Evolutionary conservation across 2,888 invertebrate genomes (phyloP).

Genomic region (Branchipolynoe longqiensis): DNA sequence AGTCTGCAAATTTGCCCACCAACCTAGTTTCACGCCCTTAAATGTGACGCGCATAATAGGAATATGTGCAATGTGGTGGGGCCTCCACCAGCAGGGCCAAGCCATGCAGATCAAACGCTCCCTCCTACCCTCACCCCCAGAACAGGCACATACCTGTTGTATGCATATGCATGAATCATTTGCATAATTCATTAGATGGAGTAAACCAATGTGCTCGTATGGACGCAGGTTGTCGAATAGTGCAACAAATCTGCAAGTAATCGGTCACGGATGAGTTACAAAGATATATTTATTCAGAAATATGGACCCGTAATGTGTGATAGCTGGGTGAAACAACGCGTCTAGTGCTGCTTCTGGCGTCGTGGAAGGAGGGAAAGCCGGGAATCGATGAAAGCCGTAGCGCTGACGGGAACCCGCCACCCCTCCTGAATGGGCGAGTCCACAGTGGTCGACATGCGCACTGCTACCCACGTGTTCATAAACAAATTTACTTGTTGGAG

Average conservation of each 20-base stretch:
- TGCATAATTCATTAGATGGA: slow-evolving; percentile 23
- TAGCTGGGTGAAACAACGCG: neutral
- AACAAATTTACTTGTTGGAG: slow-evolving; percentile 75
- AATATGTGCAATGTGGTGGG: slow-evolving; percentile 23
- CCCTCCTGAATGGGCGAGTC: slow-evolving; percentile 50
- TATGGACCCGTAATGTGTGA: neutral
- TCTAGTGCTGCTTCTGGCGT: neutral
- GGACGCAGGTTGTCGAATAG: neutral
- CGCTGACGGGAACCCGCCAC: slow-evolving; percentile 30
- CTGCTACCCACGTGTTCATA: slow-evolving; percentile 78
- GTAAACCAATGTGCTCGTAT: neutral
- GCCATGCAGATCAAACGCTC: slow-evolving; percentile 33
- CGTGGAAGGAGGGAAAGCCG: neutral
- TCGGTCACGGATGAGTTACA: neutral
- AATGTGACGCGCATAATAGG: slow-evolving; percentile 31
- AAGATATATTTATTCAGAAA: neutral
- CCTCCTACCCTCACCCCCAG: too few relatives aligned
- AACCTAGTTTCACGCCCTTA: neutral
- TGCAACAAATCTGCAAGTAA: neutral
- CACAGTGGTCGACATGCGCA: slow-evolving; percentile 75
- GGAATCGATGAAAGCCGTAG: slow-evolving; percentile 11
- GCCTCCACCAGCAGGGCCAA: neutral
- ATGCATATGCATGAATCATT: slow-evolving; percentile 25
- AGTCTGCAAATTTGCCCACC: slow-evolving; percentile 35
- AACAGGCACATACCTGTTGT: slow-evolving; percentile 6